Evolutionary conservation across 1,140 invertebrate species (phyloP), one percentile per base, ranked within the genome.

Genomic region (Zaprionus gabonicus): DNA sequence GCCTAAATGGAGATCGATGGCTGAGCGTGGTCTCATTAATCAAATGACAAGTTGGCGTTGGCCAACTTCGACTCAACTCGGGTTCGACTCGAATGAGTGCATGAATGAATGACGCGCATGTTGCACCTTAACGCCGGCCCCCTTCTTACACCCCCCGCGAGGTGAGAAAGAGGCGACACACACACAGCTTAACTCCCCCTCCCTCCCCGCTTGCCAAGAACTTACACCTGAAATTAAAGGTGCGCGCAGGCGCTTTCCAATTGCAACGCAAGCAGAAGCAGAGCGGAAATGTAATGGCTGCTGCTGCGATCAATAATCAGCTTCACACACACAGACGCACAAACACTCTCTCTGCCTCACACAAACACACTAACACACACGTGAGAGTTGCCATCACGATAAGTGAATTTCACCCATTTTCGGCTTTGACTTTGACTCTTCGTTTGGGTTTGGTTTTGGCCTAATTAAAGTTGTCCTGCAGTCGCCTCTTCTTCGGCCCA

Each of bases 1-100:
- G 85, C 83, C 83, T 91, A 92, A 92, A 92, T 92, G 91, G 91
- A 92, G 91, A 92, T 92, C 91, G 86, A 92, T 92, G 85, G 83
- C 74, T 77, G 79, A 91, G 80, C 86, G 83, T 92, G 91, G 91
- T 87, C 91, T 92, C 91, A 92, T 92, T 92, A 92, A 92, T 92
- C 91, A 92, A 92, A 85, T 87, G 91, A 91, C 86, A 91, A 82
- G 82, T 85, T 80, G 80, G 82, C 82, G 63, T 72, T 72, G 69
- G 34, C 68, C 68, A 55, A 72, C 74, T 59, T 57, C 64, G 53
- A 71, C 55, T 23, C 23, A 2, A 23, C 49, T 49, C 56, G 38
- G 67, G n/a, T 58, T 62, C 46, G 41, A 59, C 41, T 69, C 46
- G 36, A 59, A 58, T 69, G 41, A 71, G 53, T 64, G 53, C 38